Percentiles rank a stretch among this genome's conserved stretches.
Conservation (phyloP, 2,797 vertebrate species). For the Microchirus variegatus region DNA sequence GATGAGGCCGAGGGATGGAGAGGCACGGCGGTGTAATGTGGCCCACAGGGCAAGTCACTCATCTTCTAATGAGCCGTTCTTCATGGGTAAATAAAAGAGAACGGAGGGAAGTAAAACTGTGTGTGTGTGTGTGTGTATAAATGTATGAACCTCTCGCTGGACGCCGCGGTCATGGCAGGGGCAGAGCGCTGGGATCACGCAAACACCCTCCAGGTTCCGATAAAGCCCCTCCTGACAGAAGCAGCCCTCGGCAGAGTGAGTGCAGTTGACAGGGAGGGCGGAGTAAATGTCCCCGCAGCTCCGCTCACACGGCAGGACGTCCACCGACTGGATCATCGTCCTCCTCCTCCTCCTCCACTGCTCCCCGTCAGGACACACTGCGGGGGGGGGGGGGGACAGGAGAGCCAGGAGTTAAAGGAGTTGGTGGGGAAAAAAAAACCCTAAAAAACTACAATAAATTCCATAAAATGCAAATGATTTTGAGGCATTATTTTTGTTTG, state of each 20-base stretch:
- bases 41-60: conserved; percentile 63
- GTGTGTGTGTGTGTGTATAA: conserved; percentile 8
- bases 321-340: conserved; percentile 29
- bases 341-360: conserved; percentile 78
- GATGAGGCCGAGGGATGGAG: conserved; percentile 59
- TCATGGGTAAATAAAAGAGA: conserved; percentile 68
- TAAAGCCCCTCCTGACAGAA: conserved; percentile 83
- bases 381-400: neutral
- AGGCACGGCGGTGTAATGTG: conserved; percentile 59
- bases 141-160: conserved; percentile 65
- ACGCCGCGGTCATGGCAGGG: conserved; percentile 80
- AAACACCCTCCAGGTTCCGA: conserved; percentile 73
- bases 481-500: too few species aligned
- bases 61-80: conserved; percentile 61
- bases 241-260: conserved; percentile 69
- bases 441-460: too few species aligned
- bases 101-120: too few species aligned
- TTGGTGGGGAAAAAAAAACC: neutral
- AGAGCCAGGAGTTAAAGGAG: neutral
- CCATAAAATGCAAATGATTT: too few species aligned
- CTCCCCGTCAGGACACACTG: conserved; percentile 86
- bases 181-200: conserved; percentile 84
- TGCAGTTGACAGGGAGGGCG: conserved; percentile 74
- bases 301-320: conserved; percentile 76
- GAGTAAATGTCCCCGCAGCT: conserved; percentile 81